phyloP scores from a whole-genome alignment of 1,140 invertebrate species.

The Goniozus legneri region DNA sequence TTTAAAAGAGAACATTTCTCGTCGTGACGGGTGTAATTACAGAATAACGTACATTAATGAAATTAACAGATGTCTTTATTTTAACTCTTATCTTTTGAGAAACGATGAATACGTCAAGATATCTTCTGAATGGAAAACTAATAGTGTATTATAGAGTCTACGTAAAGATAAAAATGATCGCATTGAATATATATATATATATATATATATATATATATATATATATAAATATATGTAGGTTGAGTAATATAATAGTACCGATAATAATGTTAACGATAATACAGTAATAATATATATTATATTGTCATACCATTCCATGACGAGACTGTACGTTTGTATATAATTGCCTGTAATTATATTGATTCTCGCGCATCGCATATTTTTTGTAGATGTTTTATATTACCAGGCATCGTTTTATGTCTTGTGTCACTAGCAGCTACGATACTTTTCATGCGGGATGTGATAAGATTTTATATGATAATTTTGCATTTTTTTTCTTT shows the following conservation, averaged over 20 bases:
- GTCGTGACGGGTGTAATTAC: too few species aligned
- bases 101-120: background rate
- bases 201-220: too few species aligned
- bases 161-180: slow-evolving; percentile 11
- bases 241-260: too few species aligned
- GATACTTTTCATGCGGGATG: too few species aligned
- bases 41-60: too few species aligned
- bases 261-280: slow-evolving; percentile 3
- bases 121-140: slow-evolving; percentile 11
- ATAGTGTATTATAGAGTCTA: slow-evolving; percentile 24
- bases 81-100: slow-evolving; percentile 3
- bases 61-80: too few species aligned
- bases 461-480: too few species aligned
- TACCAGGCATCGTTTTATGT: slow-evolving; percentile 24
- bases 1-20: too few species aligned
- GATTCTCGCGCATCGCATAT: background rate
- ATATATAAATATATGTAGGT: too few species aligned
- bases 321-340: slow-evolving; percentile 47
- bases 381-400: background rate
- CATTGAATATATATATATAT: slow-evolving; percentile 13
- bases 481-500: too few species aligned
- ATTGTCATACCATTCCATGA: slow-evolving; percentile 45
- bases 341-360: slow-evolving; percentile 38
- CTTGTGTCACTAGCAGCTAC: too few species aligned
- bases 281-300: slow-evolving; percentile 4